Percentiles rank a stretch among this genome's conserved stretches.
Conservation (phyloP, 2,113 vertebrate genomes). For the Prolemur simus region DNA sequence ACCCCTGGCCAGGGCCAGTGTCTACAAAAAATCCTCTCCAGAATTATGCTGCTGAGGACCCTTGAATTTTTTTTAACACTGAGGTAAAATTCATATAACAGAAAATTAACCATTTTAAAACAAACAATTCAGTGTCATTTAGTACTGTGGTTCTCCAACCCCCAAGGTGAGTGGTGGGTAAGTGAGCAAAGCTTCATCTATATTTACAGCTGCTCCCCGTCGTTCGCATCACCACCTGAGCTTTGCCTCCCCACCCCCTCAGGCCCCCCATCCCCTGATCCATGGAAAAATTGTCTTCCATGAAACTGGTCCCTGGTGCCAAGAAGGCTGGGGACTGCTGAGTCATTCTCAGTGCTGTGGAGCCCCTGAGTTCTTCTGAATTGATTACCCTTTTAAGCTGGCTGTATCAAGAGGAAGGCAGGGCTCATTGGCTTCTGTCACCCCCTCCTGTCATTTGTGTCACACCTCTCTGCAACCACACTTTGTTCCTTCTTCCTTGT, state of each 20-base stretch:
- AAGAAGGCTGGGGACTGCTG: too few species aligned
- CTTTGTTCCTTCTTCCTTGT: background rate
- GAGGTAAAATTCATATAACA: background rate
- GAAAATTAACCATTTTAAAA: background rate
- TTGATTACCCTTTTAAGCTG: background rate
- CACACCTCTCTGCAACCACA: background rate
- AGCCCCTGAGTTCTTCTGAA: background rate
- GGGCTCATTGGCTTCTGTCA: background rate
- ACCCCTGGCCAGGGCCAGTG: background rate
- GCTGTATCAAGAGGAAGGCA: background rate
- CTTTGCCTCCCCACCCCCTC: too few species aligned
- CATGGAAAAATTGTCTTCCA: too few species aligned
- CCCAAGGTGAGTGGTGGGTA: too few species aligned
- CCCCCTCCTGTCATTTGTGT: background rate
- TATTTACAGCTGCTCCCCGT: too few species aligned
- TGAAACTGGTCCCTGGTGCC: too few species aligned
- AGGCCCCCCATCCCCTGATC: too few species aligned
- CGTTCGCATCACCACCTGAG: too few species aligned
- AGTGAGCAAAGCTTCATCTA: too few species aligned
- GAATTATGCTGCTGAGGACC: background rate
- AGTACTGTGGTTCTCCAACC: background rate
- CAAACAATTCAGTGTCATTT: background rate
- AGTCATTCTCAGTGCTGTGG: background rate
- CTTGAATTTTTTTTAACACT: background rate
- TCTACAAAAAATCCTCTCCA: background rate